Evolutionary conservation across 2,113 vertebrate genomes (phyloP), one percentile per base, ranked within the genome.

Genomic region (Falcunculus frontatus): DNA sequence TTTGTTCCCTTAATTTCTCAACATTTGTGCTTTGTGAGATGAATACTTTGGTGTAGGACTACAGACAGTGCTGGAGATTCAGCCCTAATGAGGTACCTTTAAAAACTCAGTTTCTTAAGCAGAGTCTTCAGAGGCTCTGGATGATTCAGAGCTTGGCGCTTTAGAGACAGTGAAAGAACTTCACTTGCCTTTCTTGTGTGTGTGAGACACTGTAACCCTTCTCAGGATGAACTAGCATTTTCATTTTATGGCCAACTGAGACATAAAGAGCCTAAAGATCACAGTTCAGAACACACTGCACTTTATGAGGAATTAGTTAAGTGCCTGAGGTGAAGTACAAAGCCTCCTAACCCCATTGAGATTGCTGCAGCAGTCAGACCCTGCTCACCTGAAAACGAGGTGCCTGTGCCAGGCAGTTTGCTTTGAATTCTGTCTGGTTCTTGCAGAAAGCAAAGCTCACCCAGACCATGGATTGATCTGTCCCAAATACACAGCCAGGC

Each of bases 1-100:
- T 87, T 84, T 87, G 53, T 64, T 87, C 74, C 53, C 77, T 73
- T 84, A 79, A 82, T 94, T 94, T 94, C 74, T 91, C 87, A 87
- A 27, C 49, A 64, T 84, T 76, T 79, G 65, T 64, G 78, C 57
- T 91, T 91, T 93, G 39, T 79, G 74, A 92, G 73, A 35, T 47
- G 14, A 89, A 10, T 47, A 17, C 55, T 69, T 57, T 50, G 55
- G 59, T 35, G 76, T 95, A 50, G 84, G 47, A 86, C 76, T 92
- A 63, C 64, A 76, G 85, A 80, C 42, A 49, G 52, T 52, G 56
- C 69, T 87, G 86, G 47, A 92, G 73, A 52, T 49, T 87, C 60
- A 78, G 73, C 62, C 47, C 69, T 90, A 78, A 87, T 82, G 49
- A 95, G 62, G 65, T 59, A 59, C 49, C 30, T 57, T 59, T 80